Base-by-base conservation (phyloP, 1,140 invertebrate genomes). In the Alviniconcha marisindica region DNA sequence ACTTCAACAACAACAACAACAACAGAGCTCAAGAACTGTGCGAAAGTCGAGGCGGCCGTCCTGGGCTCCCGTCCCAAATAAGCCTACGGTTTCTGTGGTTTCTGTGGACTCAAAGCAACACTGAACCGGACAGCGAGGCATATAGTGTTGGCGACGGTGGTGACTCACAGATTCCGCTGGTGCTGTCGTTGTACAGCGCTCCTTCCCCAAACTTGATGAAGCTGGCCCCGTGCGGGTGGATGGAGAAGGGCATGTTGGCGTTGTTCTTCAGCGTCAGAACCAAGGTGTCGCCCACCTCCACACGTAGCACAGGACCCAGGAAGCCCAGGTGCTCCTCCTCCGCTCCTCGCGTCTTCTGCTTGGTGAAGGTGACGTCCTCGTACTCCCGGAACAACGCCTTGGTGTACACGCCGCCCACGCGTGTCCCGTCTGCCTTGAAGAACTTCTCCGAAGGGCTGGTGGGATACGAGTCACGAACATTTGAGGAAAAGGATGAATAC, bases 221-320 rank as follows among this genome's bases (percentile, higher is more conserved):
- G n/a, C 78, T 76, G 31, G 86, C 85, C 3, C 87, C 87, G 63
- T 89, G 87, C 0, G 89, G 83, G 60, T 83, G 82, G n/a, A 90
- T 84, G 31, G 89, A 89, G 63, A 60, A 85, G 28, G 77, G 60
- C 15, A 56, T 77, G 28, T 40, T 42, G n/a, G 86, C 85, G 14
- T 83, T 84, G 81, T 89, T 89, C 2, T 76, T 77, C 24, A 89
- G 74, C 0, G 79, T 69, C 24, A 89, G 76, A 42, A 81, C 48
- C 2, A 92, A 79, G 4, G 83, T 83, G 18, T 91, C 90, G 0
- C 89, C 89, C 24, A 91, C 87, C 84, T 92, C 89, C 1, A 87
- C 89, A 51, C 87, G 86, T 15, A 92, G 86, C 51, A 91, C 84
- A 0, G 91, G 91, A 12, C 91, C 91, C 24, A 92, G 56, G 33